A percentile compares a stretch with the other conserved stretches of the same genome.
Evolutionary conservation across 2,797 vertebrate species (phyloP).

Genomic region (Odontamblyopus rebecca): DNA sequence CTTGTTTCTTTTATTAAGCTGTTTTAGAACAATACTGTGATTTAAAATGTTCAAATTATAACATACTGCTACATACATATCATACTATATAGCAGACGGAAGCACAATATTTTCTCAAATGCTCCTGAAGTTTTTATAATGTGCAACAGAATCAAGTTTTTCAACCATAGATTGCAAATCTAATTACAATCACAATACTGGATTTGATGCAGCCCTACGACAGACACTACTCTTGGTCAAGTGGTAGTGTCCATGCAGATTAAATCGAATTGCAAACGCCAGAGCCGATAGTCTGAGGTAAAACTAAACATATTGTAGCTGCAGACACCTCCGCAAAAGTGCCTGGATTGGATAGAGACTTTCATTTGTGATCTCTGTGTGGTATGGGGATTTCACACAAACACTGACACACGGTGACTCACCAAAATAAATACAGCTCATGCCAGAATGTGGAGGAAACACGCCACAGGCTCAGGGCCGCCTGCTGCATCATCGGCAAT

Average conservation of each 20-base stretch:
- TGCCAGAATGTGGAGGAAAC: slow-evolving; percentile 44
- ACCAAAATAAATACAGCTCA: slow-evolving; percentile 52
- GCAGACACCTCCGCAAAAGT: slow-evolving; percentile 46
- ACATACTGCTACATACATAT: no score
- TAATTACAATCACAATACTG: no score
- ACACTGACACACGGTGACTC: slow-evolving; percentile 56
- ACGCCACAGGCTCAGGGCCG: slow-evolving; percentile 30
- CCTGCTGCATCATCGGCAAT: slow-evolving; percentile 21
- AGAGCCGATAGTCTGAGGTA: slow-evolving; percentile 51
- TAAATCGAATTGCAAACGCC: slow-evolving; percentile 64
- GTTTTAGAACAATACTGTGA: no score
- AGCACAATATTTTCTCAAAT: no score
- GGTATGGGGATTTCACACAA: slow-evolving; percentile 60
- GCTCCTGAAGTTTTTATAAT: no score
- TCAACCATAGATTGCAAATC: no score
- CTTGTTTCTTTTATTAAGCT: no score
- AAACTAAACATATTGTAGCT: slow-evolving; percentile 52
- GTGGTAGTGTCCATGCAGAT: slow-evolving; percentile 66
- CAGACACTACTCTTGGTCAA: slow-evolving; percentile 62
- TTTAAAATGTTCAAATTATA: no score
- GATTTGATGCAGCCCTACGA: not conserved
- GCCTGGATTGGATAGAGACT: slow-evolving; percentile 58
- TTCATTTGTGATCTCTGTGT: slow-evolving; percentile 60
- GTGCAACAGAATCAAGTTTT: no score
- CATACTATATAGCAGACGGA: no score